Evolutionary conservation across 2,113 vertebrate genomes (phyloP).

Genomic region (Pontoporia blainvillei): DNA sequence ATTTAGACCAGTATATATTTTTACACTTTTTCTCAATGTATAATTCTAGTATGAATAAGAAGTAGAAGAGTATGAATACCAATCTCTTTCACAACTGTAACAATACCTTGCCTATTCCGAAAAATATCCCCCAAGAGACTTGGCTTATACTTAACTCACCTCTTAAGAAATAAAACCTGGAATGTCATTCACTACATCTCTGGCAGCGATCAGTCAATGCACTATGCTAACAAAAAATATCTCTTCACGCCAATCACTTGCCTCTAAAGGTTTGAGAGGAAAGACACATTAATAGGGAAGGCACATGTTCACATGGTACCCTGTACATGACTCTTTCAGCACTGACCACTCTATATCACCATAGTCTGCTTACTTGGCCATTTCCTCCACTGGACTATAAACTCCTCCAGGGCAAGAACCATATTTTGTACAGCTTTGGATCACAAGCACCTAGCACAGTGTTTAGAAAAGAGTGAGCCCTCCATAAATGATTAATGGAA

Average conservation of each 20-base stretch:
- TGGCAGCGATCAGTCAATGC: background rate
- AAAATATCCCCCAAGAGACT: conserved; percentile 59
- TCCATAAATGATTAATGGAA: background rate
- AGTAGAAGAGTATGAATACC: conserved; percentile 38
- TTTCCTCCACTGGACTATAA: background rate
- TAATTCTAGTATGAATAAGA: conserved; percentile 47
- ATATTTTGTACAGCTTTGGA: background rate
- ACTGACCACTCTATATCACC: too few relatives aligned
- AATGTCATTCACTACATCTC: conserved; percentile 26
- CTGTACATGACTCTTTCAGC: background rate
- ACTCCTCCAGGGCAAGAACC: background rate
- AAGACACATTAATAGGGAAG: background rate
- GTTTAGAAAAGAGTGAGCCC: background rate
- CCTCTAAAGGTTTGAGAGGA: background rate
- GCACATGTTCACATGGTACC: background rate
- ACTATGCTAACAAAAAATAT: background rate
- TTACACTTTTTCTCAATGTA: conserved; percentile 37
- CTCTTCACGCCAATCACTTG: background rate
- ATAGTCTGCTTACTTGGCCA: background rate
- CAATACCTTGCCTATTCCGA: conserved; percentile 52
- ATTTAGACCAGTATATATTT: conserved; percentile 46
- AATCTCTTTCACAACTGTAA: conserved; percentile 41
- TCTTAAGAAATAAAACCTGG: conserved; percentile 53
- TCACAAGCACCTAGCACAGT: background rate
- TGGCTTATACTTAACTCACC: conserved; percentile 39